These are phyloP conservation scores for Nymphalis io DNA, from an alignment of 1,140 invertebrate species.

Conservation along the genomic window DNA sequence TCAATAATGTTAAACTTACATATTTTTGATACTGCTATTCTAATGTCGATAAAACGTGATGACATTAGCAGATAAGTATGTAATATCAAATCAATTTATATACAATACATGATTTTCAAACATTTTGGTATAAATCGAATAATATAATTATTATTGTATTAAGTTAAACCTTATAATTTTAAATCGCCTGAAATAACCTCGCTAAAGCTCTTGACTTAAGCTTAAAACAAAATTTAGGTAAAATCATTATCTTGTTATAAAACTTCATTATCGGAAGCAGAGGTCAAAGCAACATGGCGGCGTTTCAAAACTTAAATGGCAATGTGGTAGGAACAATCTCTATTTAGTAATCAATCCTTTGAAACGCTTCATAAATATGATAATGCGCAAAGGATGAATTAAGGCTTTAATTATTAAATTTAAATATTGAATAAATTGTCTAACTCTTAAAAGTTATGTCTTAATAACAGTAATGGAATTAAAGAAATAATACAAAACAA, in stretches of 20 bases:
- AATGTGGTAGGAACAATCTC: background rate
- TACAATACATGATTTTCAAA: no score
- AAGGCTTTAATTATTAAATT: background rate
- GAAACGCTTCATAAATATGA: background rate
- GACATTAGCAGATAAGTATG: no score
- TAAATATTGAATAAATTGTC: background rate
- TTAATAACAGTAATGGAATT: no score
- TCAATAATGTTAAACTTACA: no score
- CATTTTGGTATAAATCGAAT: no score
- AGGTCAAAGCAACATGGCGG: conserved; percentile 26
- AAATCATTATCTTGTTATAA: conserved; percentile 24
- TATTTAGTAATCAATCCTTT: background rate
- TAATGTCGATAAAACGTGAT: no score
- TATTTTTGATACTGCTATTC: no score
- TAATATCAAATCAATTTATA: no score
- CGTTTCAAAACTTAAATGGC: conserved; percentile 6
- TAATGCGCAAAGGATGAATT: background rate
- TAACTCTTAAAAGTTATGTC: background rate
- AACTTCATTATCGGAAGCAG: conserved; percentile 34
- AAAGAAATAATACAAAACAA: no score
- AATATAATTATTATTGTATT: no score
- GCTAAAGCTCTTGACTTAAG: background rate
- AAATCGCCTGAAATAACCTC: background rate
- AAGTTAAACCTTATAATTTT: no score
- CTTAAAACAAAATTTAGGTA: background rate